Evolutionary conservation across 2,797 vertebrate species (phyloP).

Genomic region (Phrynocephalus vlangalii): DNA sequence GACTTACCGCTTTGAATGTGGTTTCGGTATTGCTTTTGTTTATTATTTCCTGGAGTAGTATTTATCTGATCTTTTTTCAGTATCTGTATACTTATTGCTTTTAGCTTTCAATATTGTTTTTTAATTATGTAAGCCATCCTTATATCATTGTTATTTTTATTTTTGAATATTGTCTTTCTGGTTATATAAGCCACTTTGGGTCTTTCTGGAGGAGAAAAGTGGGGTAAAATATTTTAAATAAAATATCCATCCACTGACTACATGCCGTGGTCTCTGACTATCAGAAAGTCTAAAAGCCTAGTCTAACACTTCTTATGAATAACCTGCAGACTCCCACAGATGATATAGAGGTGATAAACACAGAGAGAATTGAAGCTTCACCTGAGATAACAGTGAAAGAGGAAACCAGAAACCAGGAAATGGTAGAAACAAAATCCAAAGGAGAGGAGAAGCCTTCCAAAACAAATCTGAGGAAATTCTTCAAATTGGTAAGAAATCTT

Average conservation of each 20-base stretch:
- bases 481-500: slow-evolving; percentile 90
- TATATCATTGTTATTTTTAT: too few species aligned
- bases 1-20: too few species aligned
- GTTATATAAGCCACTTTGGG: too few species aligned
- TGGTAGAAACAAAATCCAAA: slow-evolving; percentile 51
- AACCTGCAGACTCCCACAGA: slow-evolving; percentile 73
- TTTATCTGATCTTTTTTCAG: too few species aligned
- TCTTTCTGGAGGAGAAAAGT: too few species aligned
- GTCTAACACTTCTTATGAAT: slow-evolving; percentile 45
- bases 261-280: background rate
- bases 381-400: slow-evolving; percentile 63
- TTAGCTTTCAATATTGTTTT: too few species aligned
- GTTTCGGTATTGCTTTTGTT: too few species aligned
- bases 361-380: slow-evolving; percentile 55
- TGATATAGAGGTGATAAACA: slow-evolving; percentile 59
- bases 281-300: background rate
- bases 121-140: too few species aligned
- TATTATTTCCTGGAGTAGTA: too few species aligned
- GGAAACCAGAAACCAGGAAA: background rate
- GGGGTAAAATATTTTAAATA: too few species aligned
- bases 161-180: too few species aligned
- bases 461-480: slow-evolving; percentile 82
- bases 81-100: too few species aligned
- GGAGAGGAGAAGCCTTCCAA: slow-evolving; percentile 79
- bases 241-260: background rate